Base-by-base conservation (phyloP, 37 sponge, comb jelly and placozoan species). In the Oscarella lobularis region DNA sequence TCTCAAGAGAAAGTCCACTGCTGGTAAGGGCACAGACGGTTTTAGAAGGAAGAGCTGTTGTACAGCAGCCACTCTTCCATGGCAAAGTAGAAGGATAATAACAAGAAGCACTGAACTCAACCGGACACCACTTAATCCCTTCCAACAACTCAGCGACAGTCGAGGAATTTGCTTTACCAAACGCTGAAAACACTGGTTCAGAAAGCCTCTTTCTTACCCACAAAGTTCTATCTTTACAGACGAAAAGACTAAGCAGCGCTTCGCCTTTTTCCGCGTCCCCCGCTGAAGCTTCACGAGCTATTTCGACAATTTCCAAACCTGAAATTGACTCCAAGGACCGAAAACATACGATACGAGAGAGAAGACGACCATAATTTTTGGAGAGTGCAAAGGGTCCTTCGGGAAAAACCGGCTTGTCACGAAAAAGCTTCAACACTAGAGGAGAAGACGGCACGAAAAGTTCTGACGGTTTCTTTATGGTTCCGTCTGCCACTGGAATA, bases 91-190 rank as follows among this genome's bases (percentile, higher is more conserved):
- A 48, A 27, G 60, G 14, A 48, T 27, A 27, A 48, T 27, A 27
- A 48, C 14, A 48, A 48, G 60, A 48, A 48, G 14, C 20, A 20
- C 20, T 9, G 9, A 27, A 9, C 9, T 27, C 20, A 20, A 48
- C 60, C 14, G 60, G 60, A 27, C 67, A 41, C 2, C 32, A 3
- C n/a, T 14, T 66, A 14, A 32, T 6, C 20, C 31, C 70, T 2
- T 83, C 48, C 36, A 89, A 89, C 36, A 87, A 83, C 66, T 85
- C 70, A 3, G 87, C 78, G 20, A 9, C 9, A 27, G 20, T 48
- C 60, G 60, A 27, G 14, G 9, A n/a, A n/a, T n/a, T n/a, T n/a
- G n/a, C n/a, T n/a, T n/a, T n/a, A n/a, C n/a, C n/a, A n/a, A n/a
- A n/a, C n/a, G n/a, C 14, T 27, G 9, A 27, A 48, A 9, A 27